Evolutionary conservation across 2,113 vertebrate species (phyloP).

Genomic region (Dolichallabes microphthalmus): DNA sequence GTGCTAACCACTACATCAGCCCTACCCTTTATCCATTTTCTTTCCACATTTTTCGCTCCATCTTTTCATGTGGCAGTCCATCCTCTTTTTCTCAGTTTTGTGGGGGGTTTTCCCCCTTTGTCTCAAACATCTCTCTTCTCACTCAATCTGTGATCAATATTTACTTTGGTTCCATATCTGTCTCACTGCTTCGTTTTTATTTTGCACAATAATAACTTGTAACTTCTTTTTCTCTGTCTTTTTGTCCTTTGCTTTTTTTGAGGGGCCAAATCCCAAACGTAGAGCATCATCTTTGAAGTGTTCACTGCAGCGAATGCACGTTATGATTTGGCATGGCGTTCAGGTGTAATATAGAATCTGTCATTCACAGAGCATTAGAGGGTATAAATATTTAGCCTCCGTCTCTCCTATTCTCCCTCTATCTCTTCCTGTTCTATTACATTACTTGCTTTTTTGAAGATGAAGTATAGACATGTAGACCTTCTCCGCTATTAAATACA

Average conservation of each 20-base stretch:
- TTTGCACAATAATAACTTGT: conserved; percentile 45
- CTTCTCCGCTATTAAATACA: neutral
- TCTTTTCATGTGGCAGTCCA: neutral
- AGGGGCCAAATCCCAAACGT: conserved; percentile 54
- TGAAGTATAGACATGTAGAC: neutral
- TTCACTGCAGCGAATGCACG: conserved; percentile 56
- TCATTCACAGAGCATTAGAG: conserved; percentile 70
- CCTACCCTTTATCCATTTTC: neutral
- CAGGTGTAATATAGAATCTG: conserved; percentile 68
- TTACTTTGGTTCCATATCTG: conserved; percentile 31
- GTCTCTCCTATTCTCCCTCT: conserved; percentile 60
- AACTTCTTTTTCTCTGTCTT: conserved; percentile 62
- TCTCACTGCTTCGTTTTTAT: conserved; percentile 31
- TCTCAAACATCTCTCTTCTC: neutral
- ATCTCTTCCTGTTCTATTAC: conserved; percentile 57
- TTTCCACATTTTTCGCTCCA: neutral
- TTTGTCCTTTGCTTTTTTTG: neutral
- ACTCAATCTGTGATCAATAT: conserved; percentile 27
- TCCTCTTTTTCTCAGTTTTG: neutral
- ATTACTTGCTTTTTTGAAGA: neutral
- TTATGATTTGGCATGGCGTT: conserved; percentile 63
- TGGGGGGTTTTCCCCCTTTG: neutral
- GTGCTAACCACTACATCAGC: too few species aligned
- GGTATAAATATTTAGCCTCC: conserved; percentile 72
- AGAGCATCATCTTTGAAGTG: conserved; percentile 52